Conservation (phyloP, 2,113 vertebrate genomes). For the Girardinichthys multiradiatus region DNA sequence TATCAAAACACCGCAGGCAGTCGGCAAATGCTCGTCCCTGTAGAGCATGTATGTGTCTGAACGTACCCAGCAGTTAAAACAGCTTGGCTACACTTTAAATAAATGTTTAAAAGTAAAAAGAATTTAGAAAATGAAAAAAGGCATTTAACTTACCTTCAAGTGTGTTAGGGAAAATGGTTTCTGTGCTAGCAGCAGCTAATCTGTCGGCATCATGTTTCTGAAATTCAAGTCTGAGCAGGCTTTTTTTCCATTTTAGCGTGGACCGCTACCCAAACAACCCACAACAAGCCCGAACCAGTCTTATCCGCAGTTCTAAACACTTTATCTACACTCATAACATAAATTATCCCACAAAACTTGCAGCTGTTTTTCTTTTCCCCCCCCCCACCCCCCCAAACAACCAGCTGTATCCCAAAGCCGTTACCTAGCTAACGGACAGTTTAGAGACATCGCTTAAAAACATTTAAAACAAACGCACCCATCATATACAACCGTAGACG, state of each 20-base stretch:
- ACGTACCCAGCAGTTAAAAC: not conserved
- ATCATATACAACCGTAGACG: rapidly evolving
- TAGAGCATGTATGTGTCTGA: not conserved
- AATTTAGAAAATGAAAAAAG: not conserved
- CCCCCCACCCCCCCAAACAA: no score
- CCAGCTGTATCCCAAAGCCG: not conserved
- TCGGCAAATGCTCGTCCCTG: constrained; percentile 37
- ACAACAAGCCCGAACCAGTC: constrained; percentile 38
- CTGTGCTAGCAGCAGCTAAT: constrained; percentile 27
- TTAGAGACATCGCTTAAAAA: not conserved
- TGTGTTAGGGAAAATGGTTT: constrained; percentile 9
- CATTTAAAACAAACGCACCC: not conserved
- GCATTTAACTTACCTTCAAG: not conserved
- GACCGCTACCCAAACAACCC: constrained; percentile 43
- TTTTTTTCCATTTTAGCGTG: constrained; percentile 18
- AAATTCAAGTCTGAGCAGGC: constrained; percentile 43
- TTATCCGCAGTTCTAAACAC: no score
- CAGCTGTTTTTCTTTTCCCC: not conserved
- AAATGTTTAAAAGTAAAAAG: not conserved
- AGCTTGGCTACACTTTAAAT: not conserved
- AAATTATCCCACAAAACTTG: not conserved
- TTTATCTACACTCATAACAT: no score
- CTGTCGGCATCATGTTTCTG: constrained; percentile 23
- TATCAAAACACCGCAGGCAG: constrained; percentile 53
- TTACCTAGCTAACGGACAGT: constrained; percentile 52